These are phyloP conservation scores for Mactromeris polynyma DNA, from an alignment of 2,888 invertebrate species.

Conservation along the genomic window DNA sequence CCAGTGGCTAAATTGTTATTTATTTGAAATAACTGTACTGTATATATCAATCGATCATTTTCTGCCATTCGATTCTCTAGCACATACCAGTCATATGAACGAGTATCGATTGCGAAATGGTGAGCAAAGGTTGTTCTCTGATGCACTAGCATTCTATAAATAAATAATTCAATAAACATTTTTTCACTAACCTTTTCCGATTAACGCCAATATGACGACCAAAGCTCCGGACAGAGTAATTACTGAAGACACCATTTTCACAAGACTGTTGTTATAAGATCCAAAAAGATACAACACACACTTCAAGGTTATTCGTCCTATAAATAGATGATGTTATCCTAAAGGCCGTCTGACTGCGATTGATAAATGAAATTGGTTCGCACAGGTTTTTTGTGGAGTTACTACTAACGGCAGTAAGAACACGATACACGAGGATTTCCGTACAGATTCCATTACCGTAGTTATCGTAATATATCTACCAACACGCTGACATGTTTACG, in stretches of 20 bases:
- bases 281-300: not conserved
- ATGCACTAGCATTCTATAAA: too few relatives aligned
- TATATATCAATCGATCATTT: not conserved
- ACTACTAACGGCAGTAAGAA: not conserved
- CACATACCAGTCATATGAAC: too few relatives aligned
- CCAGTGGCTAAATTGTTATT: too few relatives aligned
- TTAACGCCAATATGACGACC: not conserved
- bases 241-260: not conserved
- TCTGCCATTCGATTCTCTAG: not conserved
- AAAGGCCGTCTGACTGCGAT: not conserved
- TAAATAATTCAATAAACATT: not conserved
- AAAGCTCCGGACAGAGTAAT: not conserved
- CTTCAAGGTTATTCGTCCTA: not conserved
- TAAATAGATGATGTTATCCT: not conserved
- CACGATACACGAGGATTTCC: too few relatives aligned
- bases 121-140: too few relatives aligned
- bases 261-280: not conserved
- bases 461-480: too few relatives aligned
- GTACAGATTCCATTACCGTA: too few relatives aligned
- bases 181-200: not conserved
- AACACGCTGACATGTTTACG: too few relatives aligned
- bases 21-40: not conserved
- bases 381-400: not conserved
- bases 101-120: too few relatives aligned
- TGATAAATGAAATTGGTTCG: not conserved